A percentile compares a stretch with the other conserved stretches of the same genome.
Evolutionary conservation across 2,888 invertebrate species (phyloP).

Genomic region (Globia sparganii): DNA sequence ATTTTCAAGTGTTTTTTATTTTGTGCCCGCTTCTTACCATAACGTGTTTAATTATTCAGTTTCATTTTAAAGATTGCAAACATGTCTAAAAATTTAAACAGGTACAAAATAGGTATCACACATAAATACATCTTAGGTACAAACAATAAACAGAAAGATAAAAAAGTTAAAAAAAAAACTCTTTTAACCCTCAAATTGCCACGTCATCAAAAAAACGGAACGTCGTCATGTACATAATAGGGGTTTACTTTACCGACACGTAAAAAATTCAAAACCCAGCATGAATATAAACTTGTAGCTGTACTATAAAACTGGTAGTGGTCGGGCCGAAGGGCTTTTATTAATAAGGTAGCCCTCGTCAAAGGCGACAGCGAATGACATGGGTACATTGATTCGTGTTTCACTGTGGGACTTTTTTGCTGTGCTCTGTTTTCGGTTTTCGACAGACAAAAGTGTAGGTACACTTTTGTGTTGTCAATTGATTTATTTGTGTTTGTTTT

Average conservation of each 20-base stretch:
- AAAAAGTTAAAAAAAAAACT: conserved; percentile 14
- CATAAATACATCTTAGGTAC: neutral
- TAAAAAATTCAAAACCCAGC: conserved; percentile 84
- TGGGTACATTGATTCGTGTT: conserved; percentile 63
- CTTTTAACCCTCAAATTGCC: conserved; percentile 53
- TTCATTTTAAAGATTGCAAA: neutral
- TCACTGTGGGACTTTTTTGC: conserved; percentile 53
- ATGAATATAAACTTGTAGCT: conserved; percentile 82
- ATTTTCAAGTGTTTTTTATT: neutral
- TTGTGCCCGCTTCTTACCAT: neutral
- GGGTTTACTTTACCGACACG: conserved; percentile 71
- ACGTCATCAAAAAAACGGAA: conserved; percentile 57
- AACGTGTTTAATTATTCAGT: neutral
- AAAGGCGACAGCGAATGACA: conserved; percentile 68
- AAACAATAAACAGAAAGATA: conserved; percentile 15
- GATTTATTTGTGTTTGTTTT: conserved; percentile 24
- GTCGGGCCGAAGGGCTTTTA: conserved; percentile 72
- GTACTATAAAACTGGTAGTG: conserved; percentile 76
- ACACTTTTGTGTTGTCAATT: too few species aligned
- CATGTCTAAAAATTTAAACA: too few species aligned
- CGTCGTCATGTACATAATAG: conserved; percentile 60
- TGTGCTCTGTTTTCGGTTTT: conserved; percentile 31
- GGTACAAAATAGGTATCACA: neutral
- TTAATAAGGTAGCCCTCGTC: conserved; percentile 70
- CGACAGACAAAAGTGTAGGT: neutral